These are phyloP conservation scores for Verasper variegatus DNA, from an alignment of 2,113 vertebrate species.

Conservation along the genomic window DNA sequence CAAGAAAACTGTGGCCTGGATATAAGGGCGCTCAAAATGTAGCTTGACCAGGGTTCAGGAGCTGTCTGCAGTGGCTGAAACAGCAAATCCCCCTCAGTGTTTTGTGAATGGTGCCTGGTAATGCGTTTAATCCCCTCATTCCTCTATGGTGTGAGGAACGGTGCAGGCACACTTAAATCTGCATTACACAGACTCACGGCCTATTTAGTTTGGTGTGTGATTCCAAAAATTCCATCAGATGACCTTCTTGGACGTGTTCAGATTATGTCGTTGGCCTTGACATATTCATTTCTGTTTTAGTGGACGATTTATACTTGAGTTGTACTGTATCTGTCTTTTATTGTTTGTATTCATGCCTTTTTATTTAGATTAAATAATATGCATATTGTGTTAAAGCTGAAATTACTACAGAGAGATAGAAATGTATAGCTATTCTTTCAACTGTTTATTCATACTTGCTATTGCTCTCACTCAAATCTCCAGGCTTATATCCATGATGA, in stretches of 20 bases:
- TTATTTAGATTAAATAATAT: background rate
- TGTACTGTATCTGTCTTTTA: background rate
- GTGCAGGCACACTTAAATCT: conserved; percentile 27
- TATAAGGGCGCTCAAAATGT: conserved; percentile 32
- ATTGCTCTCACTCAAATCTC: conserved; percentile 11
- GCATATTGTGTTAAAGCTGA: background rate
- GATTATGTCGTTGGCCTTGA: conserved; percentile 1
- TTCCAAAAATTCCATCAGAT: conserved; percentile 7
- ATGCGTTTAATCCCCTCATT: conserved; percentile 66
- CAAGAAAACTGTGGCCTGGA: conserved; percentile 26
- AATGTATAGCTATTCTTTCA: background rate
- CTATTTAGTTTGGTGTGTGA: conserved; percentile 10
- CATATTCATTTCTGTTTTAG: background rate
- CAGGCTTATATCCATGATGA: conserved; percentile 9
- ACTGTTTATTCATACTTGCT: background rate
- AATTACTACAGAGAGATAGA: background rate
- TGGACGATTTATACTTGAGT: background rate
- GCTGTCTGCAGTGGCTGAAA: conserved; percentile 42
- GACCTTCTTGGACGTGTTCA: conserved; percentile 6
- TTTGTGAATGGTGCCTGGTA: conserved; percentile 61
- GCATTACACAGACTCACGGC: conserved; percentile 14
- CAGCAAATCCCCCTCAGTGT: conserved; percentile 33
- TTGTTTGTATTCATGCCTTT: background rate
- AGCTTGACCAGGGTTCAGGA: conserved; percentile 51
- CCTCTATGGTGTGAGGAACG: conserved; percentile 39